Evolutionary conservation across 2,113 vertebrate genomes (phyloP).

Genomic region (Parus major): DNA sequence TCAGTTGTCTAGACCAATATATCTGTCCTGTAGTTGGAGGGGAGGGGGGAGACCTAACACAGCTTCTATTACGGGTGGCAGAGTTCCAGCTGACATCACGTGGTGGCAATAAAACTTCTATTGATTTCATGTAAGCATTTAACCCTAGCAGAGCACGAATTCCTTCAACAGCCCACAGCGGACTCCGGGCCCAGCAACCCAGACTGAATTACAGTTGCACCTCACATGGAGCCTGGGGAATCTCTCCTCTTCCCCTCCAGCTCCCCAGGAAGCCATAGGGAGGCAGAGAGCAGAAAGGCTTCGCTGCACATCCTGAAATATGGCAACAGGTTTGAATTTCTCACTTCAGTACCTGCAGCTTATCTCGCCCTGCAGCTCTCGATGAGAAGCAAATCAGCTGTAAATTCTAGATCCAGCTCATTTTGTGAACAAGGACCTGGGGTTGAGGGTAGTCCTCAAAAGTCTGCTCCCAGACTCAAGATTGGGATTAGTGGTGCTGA

Average conservation of each 20-base stretch:
- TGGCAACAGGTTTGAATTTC: background rate
- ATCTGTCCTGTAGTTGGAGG: slow-evolving; percentile 69
- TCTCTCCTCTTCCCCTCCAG: background rate
- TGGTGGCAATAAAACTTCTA: slow-evolving; percentile 65
- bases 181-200: background rate
- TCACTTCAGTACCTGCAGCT: background rate
- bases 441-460: background rate
- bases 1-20: slow-evolving; percentile 78
- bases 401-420: background rate
- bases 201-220: slow-evolving; percentile 38
- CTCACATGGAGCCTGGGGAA: background rate
- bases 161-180: slow-evolving; percentile 24
- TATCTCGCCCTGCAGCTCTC: background rate
- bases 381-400: background rate
- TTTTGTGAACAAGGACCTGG: background rate
- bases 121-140: slow-evolving; percentile 65
- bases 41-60: slow-evolving; percentile 60
- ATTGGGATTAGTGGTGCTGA: background rate
- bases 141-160: slow-evolving; percentile 35
- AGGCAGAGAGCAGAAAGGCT: background rate
- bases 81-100: slow-evolving; percentile 67
- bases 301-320: background rate
- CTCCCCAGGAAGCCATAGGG: background rate
- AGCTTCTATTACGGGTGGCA: slow-evolving; percentile 69
- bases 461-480: background rate